Evolutionary conservation across 2,888 invertebrate genomes (phyloP).

Genomic region (Meloe dianella): DNA sequence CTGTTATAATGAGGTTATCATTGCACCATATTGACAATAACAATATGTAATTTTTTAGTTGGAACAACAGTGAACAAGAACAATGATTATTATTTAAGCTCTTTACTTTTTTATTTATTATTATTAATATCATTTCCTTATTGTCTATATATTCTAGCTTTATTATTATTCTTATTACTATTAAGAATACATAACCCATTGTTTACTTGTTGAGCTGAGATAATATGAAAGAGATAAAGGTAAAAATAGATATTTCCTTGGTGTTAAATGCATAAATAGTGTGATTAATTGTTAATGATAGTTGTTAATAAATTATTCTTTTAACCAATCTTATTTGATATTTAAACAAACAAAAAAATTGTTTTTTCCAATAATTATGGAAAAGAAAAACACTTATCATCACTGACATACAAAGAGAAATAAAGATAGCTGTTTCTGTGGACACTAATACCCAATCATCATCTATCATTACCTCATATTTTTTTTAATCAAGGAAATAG

Average conservation of each 20-base stretch:
- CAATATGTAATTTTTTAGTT: conserved; percentile 14
- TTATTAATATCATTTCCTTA: background rate
- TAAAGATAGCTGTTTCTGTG: background rate
- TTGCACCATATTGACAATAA: conserved; percentile 6
- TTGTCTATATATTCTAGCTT: conserved; percentile 3
- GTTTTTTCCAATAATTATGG: background rate
- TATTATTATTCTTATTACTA: background rate
- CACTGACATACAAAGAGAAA: background rate
- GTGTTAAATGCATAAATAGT: background rate
- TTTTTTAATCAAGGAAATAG: background rate
- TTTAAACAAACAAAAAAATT: background rate
- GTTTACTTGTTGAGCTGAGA: background rate
- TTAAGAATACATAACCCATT: background rate
- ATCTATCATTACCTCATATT: no score
- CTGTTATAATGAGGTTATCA: conserved; percentile 26
- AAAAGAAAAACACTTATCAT: background rate
- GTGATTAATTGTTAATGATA: background rate
- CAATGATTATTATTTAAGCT: background rate
- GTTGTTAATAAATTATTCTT: background rate
- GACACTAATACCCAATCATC: background rate
- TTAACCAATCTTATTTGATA: background rate
- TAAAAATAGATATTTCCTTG: background rate
- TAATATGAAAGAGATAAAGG: background rate
- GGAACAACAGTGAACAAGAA: background rate
- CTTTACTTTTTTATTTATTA: background rate